phyloP scores from a whole-genome alignment of 2,113 vertebrate genomes.

The Tetrax tetrax region DNA sequence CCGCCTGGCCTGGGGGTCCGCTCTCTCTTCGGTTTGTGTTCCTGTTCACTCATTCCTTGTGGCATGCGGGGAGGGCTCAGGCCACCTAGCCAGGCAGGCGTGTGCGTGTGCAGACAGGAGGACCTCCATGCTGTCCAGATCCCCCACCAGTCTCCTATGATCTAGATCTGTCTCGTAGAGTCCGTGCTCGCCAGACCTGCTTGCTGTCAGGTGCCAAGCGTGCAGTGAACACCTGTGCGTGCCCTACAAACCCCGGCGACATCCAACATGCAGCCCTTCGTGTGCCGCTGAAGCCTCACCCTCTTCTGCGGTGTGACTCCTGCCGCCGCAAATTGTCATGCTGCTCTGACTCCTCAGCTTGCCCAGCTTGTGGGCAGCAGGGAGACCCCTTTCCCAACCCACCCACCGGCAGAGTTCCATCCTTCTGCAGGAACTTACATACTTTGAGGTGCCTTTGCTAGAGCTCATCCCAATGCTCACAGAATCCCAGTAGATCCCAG shows the following conservation, averaged over 20 bases:
- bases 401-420: background rate
- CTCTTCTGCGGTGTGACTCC: background rate
- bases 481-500: background rate
- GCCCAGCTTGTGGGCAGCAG: background rate
- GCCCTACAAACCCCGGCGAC: background rate
- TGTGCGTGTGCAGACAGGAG: background rate
- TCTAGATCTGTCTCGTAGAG: rapidly evolving
- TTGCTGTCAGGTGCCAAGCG: rapidly evolving
- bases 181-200: background rate
- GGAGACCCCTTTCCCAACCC: background rate
- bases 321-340: background rate
- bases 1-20: background rate
- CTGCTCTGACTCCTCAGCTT: background rate
- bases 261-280: rapidly evolving
- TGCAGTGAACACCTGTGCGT: rapidly evolving
- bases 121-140: background rate
- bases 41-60: background rate
- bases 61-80: background rate
- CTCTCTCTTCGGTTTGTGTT: slow-evolving; percentile 1
- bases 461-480: background rate
- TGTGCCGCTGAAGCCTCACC: background rate
- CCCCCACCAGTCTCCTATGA: background rate
- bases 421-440: background rate
- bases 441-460: background rate
- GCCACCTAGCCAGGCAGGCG: background rate